phyloP scores from a whole-genome alignment of 1,140 invertebrate genomes.

The Lanistes nyassanus region DNA sequence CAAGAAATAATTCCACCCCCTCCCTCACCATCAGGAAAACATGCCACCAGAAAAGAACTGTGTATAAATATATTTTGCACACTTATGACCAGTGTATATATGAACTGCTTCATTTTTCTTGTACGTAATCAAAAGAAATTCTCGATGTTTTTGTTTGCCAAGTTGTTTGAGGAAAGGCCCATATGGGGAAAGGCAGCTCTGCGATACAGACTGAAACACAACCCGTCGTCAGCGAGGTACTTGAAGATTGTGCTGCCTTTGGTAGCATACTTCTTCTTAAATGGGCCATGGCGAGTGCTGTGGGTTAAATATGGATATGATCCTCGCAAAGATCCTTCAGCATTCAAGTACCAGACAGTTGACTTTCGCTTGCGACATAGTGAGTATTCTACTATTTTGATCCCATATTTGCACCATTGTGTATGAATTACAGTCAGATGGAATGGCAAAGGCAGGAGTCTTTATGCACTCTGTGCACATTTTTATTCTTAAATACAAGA shows the following conservation, averaged over 20 bases:
- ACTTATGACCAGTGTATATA: no score
- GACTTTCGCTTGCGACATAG: constrained; percentile 82
- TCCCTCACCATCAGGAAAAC: no score
- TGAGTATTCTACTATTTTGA: constrained; percentile 31
- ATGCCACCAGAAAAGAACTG: no score
- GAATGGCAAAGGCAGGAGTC: neutral
- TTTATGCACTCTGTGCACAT: neutral
- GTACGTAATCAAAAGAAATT: neutral
- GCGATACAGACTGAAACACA: constrained; percentile 68
- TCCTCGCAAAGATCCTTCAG: constrained; percentile 80
- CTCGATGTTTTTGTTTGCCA: constrained; percentile 12
- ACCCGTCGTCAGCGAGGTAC: constrained; percentile 37
- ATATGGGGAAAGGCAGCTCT: constrained; percentile 87
- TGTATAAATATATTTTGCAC: no score
- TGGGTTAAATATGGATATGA: constrained; percentile 90
- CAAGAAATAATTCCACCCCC: no score
- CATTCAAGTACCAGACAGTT: constrained; percentile 85
- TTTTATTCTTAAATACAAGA: no score
- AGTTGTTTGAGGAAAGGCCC: constrained; percentile 73
- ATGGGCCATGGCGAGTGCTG: constrained; percentile 87
- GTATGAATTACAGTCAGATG: no score
- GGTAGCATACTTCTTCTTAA: constrained; percentile 84
- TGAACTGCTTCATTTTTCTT: neutral
- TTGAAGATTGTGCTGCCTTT: constrained; percentile 84
- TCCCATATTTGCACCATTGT: no score